These are phyloP conservation scores for Orchesella flavescens DNA, from an alignment of 2,888 invertebrate species.

Conservation along the genomic window DNA sequence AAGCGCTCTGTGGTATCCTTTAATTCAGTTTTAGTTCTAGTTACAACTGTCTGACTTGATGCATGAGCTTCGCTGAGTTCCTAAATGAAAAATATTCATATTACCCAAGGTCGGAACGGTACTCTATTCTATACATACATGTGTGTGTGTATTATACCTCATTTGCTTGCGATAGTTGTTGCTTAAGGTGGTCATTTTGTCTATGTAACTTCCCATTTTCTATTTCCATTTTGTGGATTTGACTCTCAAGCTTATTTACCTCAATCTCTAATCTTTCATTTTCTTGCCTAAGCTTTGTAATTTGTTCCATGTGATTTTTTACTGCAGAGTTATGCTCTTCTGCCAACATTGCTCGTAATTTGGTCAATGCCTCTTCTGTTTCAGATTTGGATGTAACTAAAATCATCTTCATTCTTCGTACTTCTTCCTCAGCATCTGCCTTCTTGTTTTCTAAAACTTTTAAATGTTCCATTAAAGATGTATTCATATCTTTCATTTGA, in stretches of 20 bases:
- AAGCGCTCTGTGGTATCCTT: slow-evolving; percentile 65
- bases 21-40: slow-evolving; percentile 63
- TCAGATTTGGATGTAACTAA: slow-evolving; percentile 66
- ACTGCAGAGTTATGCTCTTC: slow-evolving; percentile 64
- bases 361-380: slow-evolving; percentile 63
- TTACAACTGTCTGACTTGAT: slow-evolving; percentile 59
- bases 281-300: slow-evolving; percentile 57
- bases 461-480: slow-evolving; percentile 67
- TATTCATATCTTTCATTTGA: slow-evolving; percentile 68
- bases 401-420: slow-evolving; percentile 62
- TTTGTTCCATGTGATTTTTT: slow-evolving; percentile 57
- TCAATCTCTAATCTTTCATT: slow-evolving; percentile 66
- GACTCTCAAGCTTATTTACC: slow-evolving; percentile 51
- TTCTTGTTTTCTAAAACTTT: slow-evolving; percentile 65
- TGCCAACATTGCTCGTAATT: slow-evolving; percentile 58
- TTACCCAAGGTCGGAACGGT: too few relatives aligned
- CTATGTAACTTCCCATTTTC: slow-evolving; percentile 64
- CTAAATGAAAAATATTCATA: neutral
- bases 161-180: slow-evolving; percentile 57
- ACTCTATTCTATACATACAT: too few relatives aligned
- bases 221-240: slow-evolving; percentile 60
- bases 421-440: slow-evolving; percentile 69
- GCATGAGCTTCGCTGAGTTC: slow-evolving; percentile 58
- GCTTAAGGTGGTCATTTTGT: slow-evolving; percentile 65
- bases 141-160: slow-evolving; percentile 19